These are phyloP conservation scores for Chymomyza procnemis DNA, from an alignment of 2,888 invertebrate genomes.

Conservation along the genomic window DNA sequence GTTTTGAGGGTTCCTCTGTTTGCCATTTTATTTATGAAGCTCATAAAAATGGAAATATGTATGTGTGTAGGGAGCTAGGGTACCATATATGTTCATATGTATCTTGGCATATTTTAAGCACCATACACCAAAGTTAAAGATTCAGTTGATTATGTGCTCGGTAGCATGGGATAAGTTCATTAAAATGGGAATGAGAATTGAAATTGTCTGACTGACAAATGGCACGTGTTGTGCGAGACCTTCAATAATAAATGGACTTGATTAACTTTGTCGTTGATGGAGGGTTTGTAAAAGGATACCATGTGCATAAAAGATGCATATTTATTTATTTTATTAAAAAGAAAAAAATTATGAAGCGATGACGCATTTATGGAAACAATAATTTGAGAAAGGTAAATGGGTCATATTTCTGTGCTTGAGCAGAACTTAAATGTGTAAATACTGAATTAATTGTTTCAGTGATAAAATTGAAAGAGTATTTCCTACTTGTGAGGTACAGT, in stretches of 20 bases:
- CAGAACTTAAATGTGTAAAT: no score
- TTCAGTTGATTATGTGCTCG: constrained; percentile 55
- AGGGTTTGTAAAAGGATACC: neutral
- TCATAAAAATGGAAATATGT: constrained; percentile 52
- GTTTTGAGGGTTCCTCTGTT: constrained; percentile 43
- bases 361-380: neutral
- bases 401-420: no score
- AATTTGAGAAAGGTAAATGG: no score
- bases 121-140: constrained; percentile 24
- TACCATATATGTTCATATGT: neutral
- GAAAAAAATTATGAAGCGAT: no score
- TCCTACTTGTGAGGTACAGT: no score
- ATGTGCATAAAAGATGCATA: neutral
- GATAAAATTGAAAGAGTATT: no score
- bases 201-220: constrained; percentile 50
- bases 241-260: neutral
- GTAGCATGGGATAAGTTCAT: constrained; percentile 44
- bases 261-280: neutral
- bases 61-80: no score
- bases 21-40: constrained; percentile 66
- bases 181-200: constrained; percentile 20
- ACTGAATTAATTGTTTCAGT: no score
- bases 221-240: constrained; percentile 7
- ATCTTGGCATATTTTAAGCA: constrained; percentile 45
- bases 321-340: neutral